Evolutionary conservation across 2,888 invertebrate genomes (phyloP), one percentile per base, ranked within the genome.

Genomic region (Eurytoma californica): DNA sequence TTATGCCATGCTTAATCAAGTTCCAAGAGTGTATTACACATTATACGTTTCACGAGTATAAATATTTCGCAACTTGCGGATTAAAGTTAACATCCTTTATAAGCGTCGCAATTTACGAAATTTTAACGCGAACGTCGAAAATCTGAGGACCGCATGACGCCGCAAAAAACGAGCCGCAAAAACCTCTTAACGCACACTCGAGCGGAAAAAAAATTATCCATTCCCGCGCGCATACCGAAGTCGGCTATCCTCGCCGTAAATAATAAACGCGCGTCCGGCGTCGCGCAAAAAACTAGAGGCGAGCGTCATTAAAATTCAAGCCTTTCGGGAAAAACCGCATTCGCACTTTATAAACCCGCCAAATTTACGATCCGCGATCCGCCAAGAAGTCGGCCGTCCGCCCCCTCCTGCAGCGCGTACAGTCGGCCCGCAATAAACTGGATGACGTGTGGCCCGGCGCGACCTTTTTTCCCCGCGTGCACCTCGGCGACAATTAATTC

Each of bases 361-460:
- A 39, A 78, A 73, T 67, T 78, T 78, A 78, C 73, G 78, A 67
- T 72, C 61, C 18, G 18, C 13, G 30, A 28, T 51, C 28, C 72
- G n/a, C 28, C 55, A 61, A 69, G 28, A 51, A 73, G 66, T 65
- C 18, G 66, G 20, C 47, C 60, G 49, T 61, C 28, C 60, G 20
- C 67, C 7, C 53, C 51, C 24, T 24, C 24, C 49, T 4, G 12
- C 14, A 75, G 68, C 58, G 79, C 78, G 80, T 80, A 72, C 76
- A 76, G 79, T 70, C 72, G 68, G 70, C 77, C 74, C 77, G 83
- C 77, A 80, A 79, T 83, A 82, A 82, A 83, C 77, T 81, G 80
- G 72, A 80, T 82, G 82, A 83, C 83, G 82, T 83, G 82, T 82
- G 81, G 82, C 81, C 80, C 79, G 72, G 79, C 49, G n/a, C 18